These are phyloP conservation scores for Capromys pilorides DNA, from an alignment of 2,797 vertebrate genomes.

Conservation along the genomic window DNA sequence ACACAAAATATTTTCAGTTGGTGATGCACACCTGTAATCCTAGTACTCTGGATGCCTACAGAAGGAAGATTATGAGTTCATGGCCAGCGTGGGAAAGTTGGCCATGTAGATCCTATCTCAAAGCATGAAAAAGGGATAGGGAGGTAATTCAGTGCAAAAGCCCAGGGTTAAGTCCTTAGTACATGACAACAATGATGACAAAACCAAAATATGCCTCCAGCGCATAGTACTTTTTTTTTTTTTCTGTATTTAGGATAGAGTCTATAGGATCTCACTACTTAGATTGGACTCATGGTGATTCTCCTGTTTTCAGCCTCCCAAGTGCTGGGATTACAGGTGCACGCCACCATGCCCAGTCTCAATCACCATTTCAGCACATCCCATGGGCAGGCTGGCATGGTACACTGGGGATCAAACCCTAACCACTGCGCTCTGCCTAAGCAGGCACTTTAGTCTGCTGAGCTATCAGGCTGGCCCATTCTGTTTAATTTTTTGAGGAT, in stretches of 20 bases:
- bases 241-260: too few relatives aligned
- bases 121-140: neutral
- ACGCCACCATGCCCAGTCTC: too few relatives aligned
- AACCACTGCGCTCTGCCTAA: too few relatives aligned
- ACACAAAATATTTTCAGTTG: neutral
- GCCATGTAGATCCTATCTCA: neutral
- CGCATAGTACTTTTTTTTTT: neutral
- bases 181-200: neutral
- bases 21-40: neutral
- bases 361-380: too few relatives aligned
- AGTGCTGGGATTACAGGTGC: too few relatives aligned
- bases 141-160: neutral
- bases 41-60: neutral
- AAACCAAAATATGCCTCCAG: neutral
- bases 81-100: neutral
- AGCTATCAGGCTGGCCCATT: too few relatives aligned
- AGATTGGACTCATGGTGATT: too few relatives aligned
- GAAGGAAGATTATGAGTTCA: neutral
- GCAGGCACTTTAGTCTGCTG: too few relatives aligned
- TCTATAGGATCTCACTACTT: too few relatives aligned
- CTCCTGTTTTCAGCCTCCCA: too few relatives aligned
- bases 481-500: conserved; percentile 32
- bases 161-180: neutral
- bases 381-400: too few relatives aligned
- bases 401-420: too few relatives aligned